phyloP scores from a whole-genome alignment of 2,888 invertebrate genomes.

The Leptinotarsa juncta region DNA sequence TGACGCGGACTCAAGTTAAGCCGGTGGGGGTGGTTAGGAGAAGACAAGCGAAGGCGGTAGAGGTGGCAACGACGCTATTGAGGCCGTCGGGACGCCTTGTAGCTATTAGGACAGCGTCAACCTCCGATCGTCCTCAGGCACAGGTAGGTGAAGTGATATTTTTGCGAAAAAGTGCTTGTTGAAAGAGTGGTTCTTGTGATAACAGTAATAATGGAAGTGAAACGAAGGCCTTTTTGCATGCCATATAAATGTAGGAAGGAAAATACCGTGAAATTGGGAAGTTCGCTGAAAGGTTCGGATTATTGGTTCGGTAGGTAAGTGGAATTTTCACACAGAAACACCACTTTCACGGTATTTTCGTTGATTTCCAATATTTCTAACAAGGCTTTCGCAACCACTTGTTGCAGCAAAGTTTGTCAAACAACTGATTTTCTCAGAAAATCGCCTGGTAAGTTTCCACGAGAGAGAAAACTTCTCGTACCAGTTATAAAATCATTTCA shows the following conservation, averaged over 20 bases:
- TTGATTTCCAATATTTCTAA: neutral
- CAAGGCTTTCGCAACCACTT: neutral
- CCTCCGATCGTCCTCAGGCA: slow-evolving; percentile 65
- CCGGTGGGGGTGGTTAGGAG: slow-evolving; percentile 49
- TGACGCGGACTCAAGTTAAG: slow-evolving; percentile 25
- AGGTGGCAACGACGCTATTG: slow-evolving; percentile 53
- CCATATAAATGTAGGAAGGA: slow-evolving; percentile 9
- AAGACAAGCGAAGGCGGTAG: slow-evolving; percentile 47
- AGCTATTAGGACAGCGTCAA: slow-evolving; percentile 65
- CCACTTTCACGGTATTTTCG: slow-evolving; percentile 14
- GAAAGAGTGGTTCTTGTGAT: slow-evolving; percentile 27
- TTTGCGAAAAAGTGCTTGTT: slow-evolving; percentile 33
- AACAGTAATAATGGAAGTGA: slow-evolving; percentile 20
- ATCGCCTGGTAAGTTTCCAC: neutral
- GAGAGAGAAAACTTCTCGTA: no score
- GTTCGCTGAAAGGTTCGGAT: neutral
- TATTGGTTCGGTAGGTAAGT: slow-evolving; percentile 14
- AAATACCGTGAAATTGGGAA: slow-evolving; percentile 35
- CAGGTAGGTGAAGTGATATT: slow-evolving; percentile 58
- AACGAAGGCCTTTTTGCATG: slow-evolving; percentile 7
- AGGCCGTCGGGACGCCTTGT: slow-evolving; percentile 64
- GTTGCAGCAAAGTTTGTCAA: neutral
- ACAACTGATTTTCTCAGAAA: neutral
- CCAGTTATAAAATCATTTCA: no score
- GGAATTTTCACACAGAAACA: neutral